A percentile compares a stretch with the other conserved stretches of the same genome.
Conservation (phyloP, 2,888 invertebrate genomes). For the Oeneis ivallda region DNA sequence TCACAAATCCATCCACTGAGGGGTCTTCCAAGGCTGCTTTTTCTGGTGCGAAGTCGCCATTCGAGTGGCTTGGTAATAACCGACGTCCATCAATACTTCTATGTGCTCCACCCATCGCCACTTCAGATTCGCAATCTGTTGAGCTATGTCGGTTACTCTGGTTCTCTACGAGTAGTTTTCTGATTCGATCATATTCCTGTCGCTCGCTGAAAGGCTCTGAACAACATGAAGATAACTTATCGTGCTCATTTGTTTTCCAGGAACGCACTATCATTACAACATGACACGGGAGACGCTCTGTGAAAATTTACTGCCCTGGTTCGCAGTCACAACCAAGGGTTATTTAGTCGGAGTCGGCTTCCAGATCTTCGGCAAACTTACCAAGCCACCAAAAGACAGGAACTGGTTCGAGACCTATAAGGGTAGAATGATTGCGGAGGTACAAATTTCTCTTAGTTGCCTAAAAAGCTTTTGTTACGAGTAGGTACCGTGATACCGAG, state of each 20-base stretch:
- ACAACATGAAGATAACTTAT: too few species aligned
- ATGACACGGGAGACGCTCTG: slow-evolving; percentile 58
- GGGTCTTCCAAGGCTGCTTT: too few species aligned
- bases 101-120: too few species aligned
- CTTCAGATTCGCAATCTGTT: too few species aligned
- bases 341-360: slow-evolving; percentile 63
- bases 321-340: slow-evolving; percentile 55
- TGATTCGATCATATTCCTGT: too few species aligned
- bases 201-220: too few species aligned
- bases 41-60: too few species aligned
- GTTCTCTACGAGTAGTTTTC: too few species aligned
- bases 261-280: slow-evolving; percentile 67
- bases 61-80: too few species aligned
- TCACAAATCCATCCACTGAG: too few species aligned
- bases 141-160: too few species aligned
- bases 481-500: not conserved
- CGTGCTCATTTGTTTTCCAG: slow-evolving; percentile 41
- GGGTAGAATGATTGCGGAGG: slow-evolving; percentile 44
- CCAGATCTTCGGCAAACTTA: slow-evolving; percentile 55
- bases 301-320: slow-evolving; percentile 61
- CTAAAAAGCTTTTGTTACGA: not conserved
- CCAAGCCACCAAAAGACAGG: slow-evolving; percentile 40
- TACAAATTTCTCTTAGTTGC: slow-evolving; percentile 25
- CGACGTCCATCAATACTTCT: too few species aligned
- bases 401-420: slow-evolving; percentile 58